Base-by-base conservation (phyloP, 1,140 invertebrate genomes). In the Macrocentrus cingulum region DNA sequence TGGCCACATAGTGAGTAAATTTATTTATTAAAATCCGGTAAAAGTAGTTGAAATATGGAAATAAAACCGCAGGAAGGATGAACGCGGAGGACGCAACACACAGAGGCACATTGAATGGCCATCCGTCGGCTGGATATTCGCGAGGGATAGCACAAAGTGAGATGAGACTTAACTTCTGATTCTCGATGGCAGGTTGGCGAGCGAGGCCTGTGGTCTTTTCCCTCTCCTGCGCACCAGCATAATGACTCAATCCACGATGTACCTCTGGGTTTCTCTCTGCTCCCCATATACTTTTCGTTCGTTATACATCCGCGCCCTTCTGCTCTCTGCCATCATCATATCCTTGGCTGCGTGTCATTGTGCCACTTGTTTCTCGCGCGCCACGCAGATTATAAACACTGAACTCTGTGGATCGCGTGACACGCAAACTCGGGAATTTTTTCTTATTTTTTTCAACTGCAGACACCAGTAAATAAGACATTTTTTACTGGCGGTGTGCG, bases 211-310 rank as follows among this genome's bases (percentile, higher is more conserved):
- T 76, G 76, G 76, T 78, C 76, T 78, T 66, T 67, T 72, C 63
- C 60, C 65, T 72, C 73, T 39, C 32, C 45, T 51, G 34, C 37
- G 34, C 56, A 41, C 56, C 68, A 77, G 74, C 74, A 77, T 79
- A 80, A 80, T 79, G 77, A 79, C 77, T 80, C 76, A 80, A 80
- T 80, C 75, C 76, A 67, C 75, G 75, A 80, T 77, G 74, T 74
- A 72, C 69, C 74, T 72, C 71, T 64, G 65, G 66, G 62, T 69
- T 67, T 66, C 69, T 63, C 29, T 34, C 18, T 23, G 23, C 13
- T 36, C 23, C 22, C 48, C 29, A 20, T 46, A n/a, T n/a, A 37
- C 23, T 44, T 55, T 29, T 15, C 29, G 39, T 34, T 25, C 23
- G 22, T 20, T 54, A 13, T 54, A 42, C 44, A n/a, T 19, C 39